Percentiles rank a stretch among this genome's conserved stretches.
Conservation (phyloP, 2,797 vertebrate genomes). For the Hydrolagus colliei region DNA sequence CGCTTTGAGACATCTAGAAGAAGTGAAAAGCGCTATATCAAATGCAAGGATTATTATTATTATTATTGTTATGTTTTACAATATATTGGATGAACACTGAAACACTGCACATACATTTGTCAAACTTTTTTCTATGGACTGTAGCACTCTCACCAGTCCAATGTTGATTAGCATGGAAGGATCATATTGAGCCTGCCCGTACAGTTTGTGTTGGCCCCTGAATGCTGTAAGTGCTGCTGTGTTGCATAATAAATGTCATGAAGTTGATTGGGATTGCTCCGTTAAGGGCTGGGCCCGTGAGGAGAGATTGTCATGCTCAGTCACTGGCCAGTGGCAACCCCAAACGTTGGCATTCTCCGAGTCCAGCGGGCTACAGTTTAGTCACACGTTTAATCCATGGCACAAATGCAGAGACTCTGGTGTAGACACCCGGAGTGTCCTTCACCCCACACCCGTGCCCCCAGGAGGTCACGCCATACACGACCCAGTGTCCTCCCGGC, state of each 20-base stretch:
- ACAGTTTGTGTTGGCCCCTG: not conserved
- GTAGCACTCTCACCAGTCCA: not conserved
- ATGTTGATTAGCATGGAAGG: not conserved
- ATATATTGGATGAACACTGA: not conserved
- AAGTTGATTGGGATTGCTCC: not conserved
- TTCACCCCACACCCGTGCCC: slow-evolving; percentile 84
- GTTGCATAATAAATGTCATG: not conserved
- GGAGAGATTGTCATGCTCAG: not conserved
- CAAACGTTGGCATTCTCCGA: not conserved
- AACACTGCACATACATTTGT: too few species aligned
- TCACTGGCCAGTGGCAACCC: not conserved
- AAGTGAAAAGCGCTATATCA: too few species aligned
- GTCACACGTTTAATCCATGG: slow-evolving; percentile 83
- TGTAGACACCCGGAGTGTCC: slow-evolving; percentile 88
- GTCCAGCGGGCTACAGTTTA: slow-evolving; percentile 47
- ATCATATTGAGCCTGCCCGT: not conserved
- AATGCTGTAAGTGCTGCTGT: not conserved
- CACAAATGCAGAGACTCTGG: slow-evolving; percentile 84
- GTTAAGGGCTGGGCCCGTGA: not conserved
- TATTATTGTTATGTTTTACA: not conserved
- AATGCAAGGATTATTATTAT: too few species aligned
- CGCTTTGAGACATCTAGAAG: too few species aligned
- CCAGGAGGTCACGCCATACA: slow-evolving; percentile 96
- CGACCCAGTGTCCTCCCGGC: slow-evolving; percentile 73
- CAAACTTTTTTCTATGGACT: not conserved